phyloP scores from a whole-genome alignment of 2,113 vertebrate species.

The Tachuris rubrigastra region DNA sequence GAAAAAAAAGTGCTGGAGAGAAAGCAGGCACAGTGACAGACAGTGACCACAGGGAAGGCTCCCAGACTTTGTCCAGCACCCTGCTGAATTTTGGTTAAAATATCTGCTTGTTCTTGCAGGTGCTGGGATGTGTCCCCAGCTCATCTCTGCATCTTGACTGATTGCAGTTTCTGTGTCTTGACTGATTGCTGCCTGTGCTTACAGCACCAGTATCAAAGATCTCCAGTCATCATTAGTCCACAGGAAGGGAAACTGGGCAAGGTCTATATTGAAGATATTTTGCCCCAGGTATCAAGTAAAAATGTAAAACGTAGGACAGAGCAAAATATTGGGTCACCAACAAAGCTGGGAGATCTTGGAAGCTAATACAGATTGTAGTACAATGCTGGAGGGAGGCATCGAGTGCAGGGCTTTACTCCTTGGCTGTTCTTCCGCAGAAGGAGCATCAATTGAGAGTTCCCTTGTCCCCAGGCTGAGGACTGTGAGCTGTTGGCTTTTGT shows the following conservation, averaged over 20 bases:
- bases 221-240: not conserved
- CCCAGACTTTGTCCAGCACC: rapidly evolving
- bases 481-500: not conserved
- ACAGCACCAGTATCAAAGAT: not conserved
- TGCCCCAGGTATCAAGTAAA: not conserved
- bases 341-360: not conserved
- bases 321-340: not conserved
- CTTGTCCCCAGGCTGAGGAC: not conserved
- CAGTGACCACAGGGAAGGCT: no score
- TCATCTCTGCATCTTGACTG: not conserved
- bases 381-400: not conserved
- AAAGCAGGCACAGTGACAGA: not conserved
- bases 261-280: not conserved
- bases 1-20: not conserved
- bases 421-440: not conserved
- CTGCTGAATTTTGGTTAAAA: not conserved
- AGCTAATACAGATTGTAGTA: not conserved
- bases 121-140: rapidly evolving
- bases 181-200: not conserved
- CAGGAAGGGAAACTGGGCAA: not conserved
- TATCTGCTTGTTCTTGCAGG: rapidly evolving
- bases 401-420: not conserved
- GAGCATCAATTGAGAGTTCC: not conserved
- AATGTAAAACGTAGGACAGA: not conserved
- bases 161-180: not conserved